Evolutionary conservation across 1,140 invertebrate genomes (phyloP), one percentile per base, ranked within the genome.

Genomic region (Magallana angulata): DNA sequence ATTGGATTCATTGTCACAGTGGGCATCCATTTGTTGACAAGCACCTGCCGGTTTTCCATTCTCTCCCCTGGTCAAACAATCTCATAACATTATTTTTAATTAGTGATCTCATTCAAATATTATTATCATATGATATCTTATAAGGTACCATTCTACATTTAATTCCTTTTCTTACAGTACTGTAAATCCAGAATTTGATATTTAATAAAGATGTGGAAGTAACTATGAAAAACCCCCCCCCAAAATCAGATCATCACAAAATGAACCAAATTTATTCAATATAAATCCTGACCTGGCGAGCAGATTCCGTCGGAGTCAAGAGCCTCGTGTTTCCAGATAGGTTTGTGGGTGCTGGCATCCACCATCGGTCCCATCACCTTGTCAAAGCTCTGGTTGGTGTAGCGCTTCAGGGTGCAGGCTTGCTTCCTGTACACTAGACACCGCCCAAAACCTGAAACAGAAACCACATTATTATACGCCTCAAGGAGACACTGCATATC

Each of bases 291-390:
- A 94, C 98, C 99, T 8, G 98, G 97, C 12, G 97, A 96, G 24
- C 97, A 98, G 90, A 99, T 99, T 2, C 99, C 99, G 95, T 99
- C 99, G 0, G 95, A 94, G 93, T 99, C 99, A 11, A 99, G 95
- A 64, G 97, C 95, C 82, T 97, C 96, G 92, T 99, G 98, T 91
- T 96, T 97, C 95, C 97, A 97, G 58, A 98, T 96, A 2, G 97
- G 96, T 95, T 98, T 97, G 90, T 97, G 97, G 1, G 97, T 98
- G 5, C 94, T 95, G 0, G 96, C 96, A 93, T 99, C 97, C 84
- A 98, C 95, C 6, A 97, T 95, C 0, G 98, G 98, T 0, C 98
- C 98, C 95, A 98, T 96, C 81, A 99, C 97, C 92, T 97, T 96
- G 94, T 99, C 99, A 90, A 96, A 97, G 0, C 97, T 98, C 94